Percentiles rank a stretch among this genome's conserved stretches.
Evolutionary conservation across 2,113 vertebrate species (phyloP).

Genomic region (Myotis brandtii): DNA sequence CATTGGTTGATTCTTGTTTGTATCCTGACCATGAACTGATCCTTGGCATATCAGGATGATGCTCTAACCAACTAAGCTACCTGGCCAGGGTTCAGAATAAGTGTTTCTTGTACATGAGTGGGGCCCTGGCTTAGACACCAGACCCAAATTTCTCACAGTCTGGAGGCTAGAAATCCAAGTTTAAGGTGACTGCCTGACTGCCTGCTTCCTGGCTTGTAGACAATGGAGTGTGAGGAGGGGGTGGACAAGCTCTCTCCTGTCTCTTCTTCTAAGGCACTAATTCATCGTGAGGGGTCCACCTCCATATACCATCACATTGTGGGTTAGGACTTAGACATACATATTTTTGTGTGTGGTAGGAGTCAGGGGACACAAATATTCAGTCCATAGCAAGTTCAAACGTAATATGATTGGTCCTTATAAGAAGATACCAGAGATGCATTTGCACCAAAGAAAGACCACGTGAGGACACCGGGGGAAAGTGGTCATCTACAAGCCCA

Average conservation of each 20-base stretch:
- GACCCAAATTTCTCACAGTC: background rate
- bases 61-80: no score
- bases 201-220: background rate
- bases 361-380: no score
- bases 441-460: no score
- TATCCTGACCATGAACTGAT: no score
- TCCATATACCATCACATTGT: background rate
- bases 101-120: background rate
- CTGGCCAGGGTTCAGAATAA: no score
- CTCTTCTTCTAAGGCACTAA: background rate
- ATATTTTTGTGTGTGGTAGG: background rate
- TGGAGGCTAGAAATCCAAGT: background rate
- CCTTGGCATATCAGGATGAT: no score
- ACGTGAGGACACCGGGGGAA: background rate
- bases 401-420: background rate
- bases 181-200: background rate
- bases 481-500: background rate
- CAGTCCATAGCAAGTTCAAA: background rate
- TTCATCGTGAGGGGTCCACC: no score
- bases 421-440: background rate
- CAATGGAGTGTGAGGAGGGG: no score
- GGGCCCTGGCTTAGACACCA: background rate
- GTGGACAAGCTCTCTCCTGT: background rate
- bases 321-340: background rate
- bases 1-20: no score